These are phyloP conservation scores for Diceros bicornis DNA, from an alignment of 2,797 vertebrate genomes.

Conservation along the genomic window DNA sequence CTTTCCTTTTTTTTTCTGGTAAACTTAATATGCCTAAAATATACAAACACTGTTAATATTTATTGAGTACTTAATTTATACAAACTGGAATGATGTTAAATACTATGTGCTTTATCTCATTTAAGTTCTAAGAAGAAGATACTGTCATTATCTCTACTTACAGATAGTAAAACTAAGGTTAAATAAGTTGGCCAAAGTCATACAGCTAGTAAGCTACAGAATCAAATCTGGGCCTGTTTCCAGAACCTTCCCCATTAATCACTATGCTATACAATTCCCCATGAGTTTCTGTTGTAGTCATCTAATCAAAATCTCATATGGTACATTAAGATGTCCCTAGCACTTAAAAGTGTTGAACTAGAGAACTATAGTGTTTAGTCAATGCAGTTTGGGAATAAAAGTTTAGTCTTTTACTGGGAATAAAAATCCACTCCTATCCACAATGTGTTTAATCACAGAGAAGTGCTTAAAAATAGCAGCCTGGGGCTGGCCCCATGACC, in stretches of 20 bases:
- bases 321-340: neutral
- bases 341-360: neutral
- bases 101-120: neutral
- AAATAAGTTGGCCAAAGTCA: neutral
- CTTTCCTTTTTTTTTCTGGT: neutral
- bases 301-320: neutral
- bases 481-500: too few species aligned
- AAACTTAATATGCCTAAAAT: conserved; percentile 16
- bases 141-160: neutral
- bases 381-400: neutral
- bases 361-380: neutral
- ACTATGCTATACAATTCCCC: neutral
- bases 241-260: neutral
- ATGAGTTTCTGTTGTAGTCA: neutral
- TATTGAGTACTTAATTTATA: neutral
- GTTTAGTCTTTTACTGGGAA: neutral
- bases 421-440: neutral
- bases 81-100: neutral
- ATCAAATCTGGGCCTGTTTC: neutral
- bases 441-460: neutral
- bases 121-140: neutral
- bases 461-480: neutral
- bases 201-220: neutral
- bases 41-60: neutral
- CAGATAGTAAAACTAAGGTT: neutral